Base-by-base conservation (phyloP, 2,888 invertebrate genomes). In the Aphidoletes aphidimyza region DNA sequence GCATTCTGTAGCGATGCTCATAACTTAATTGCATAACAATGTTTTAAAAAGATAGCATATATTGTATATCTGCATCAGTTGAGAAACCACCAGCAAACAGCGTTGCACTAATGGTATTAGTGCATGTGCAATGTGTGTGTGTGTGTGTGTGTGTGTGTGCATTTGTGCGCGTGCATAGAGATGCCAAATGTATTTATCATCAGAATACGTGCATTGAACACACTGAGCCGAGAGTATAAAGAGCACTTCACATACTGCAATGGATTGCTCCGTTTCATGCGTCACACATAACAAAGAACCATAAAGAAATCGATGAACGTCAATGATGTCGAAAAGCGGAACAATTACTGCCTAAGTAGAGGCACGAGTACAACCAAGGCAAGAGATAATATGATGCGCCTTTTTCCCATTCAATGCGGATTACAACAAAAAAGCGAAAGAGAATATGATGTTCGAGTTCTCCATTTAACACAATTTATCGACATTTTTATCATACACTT, bases 271-370 rank as follows among this genome's bases (percentile, higher is more conserved):
- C 54, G 54, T 54, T 54, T 54, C 54, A 54, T 54, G 22, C 54
- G 54, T 54, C 54, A 54, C 54, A 54, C n/a, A 54, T 54, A 54
- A 54, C 54, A 54, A 54, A 54, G 54, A 69, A 69, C 69, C 69
- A 69, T 69, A 34, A 69, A 69, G 69, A 34, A 69, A 69, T 69
- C 69, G 69, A 30, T 69, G 69, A 69, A 34, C 69, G 69, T 30
- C 54, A 54, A 54, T 54, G 54, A 54, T 54, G 34, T 69, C 34
- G 69, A 69, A 69, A 69, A 69, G 34, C 69, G 69, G 69, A 69
- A 69, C 69, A 69, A 69, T 69, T 69, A 34, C 34, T 54, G 54
- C 22, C 54, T 69, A 30, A 69, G 69, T 30, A 69, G 2, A 54
- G 3, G 22, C 54, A 54, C 9, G n/a, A n/a, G n/a, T n/a, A n/a